These are phyloP conservation scores for Parnassius apollo DNA, from an alignment of 2,888 invertebrate species.

Conservation along the genomic window DNA sequence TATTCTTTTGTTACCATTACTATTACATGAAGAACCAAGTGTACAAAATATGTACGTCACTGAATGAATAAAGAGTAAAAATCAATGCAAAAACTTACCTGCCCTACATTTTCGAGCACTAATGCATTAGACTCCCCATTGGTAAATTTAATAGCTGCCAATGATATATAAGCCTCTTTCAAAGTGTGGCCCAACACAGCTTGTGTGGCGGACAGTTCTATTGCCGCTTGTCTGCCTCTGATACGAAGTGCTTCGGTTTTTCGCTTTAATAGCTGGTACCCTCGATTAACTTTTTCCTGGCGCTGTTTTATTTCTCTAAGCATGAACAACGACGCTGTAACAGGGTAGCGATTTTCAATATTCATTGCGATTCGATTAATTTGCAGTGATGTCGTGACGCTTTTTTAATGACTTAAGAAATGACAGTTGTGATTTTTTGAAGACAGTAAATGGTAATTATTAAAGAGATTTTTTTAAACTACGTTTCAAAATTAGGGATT, in stretches of 20 bases:
- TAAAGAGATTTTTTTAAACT: no score
- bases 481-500: no score
- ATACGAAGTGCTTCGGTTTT: slow-evolving; percentile 67
- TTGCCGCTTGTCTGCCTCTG: slow-evolving; percentile 58
- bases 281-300: slow-evolving; percentile 63
- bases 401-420: background rate
- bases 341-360: slow-evolving; percentile 65
- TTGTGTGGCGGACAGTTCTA: slow-evolving; percentile 59
- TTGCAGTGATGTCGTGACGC: no score
- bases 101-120: slow-evolving; percentile 69
- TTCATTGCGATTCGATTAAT: slow-evolving; percentile 47
- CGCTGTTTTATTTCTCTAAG: slow-evolving; percentile 68
- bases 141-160: slow-evolving; percentile 72
- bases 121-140: slow-evolving; percentile 74
- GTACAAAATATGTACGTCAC: no score
- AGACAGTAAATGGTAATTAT: no score
- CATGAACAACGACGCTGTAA: slow-evolving; percentile 71
- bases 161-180: slow-evolving; percentile 67
- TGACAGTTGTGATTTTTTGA: background rate
- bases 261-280: slow-evolving; percentile 62
- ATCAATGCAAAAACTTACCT: slow-evolving; percentile 43
- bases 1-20: no score
- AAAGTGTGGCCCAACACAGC: slow-evolving; percentile 61
- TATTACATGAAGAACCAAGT: no score
- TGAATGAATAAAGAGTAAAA: no score